Evolutionary conservation across 2,888 invertebrate species (phyloP), one percentile per base, ranked within the genome.

Genomic region (Acleris literana): DNA sequence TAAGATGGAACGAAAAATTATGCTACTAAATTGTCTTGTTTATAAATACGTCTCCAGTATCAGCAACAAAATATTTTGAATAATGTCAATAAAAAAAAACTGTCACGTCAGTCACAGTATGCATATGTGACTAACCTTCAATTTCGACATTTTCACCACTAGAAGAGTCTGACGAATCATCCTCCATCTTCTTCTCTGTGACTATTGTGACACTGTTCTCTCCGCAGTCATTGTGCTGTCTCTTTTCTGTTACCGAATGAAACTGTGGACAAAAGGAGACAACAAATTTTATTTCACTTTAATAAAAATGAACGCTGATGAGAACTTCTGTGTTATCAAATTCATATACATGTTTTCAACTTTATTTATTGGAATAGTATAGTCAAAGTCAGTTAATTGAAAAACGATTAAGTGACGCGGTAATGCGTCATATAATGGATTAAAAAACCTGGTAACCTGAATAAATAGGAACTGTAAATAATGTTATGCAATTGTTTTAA

Each of bases 121-220:
- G 25, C 55, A 17, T 52, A 92, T 13, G n/a, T 51, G 20, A 56
- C 73, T 53, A 77, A 92, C 92, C 92, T 88, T 91, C 92, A 72
- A 92, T 91, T 73, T 90, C 90, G 25, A 92, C 91, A 74, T 91
- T 88, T 49, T 92, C 91, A 61, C 88, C 84, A 63, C 91, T 90
- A 2, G 92, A 91, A 11, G 89, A 83, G 59, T 91, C 91, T 43
- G 90, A 91, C 0, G 89, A 83, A 62, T 92, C 92, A 71, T 92
- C 92, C 82, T 92, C 92, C 70, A 92, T 86, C 71, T 90, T 92
- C 84, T 90, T 92, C 70, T 90, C 89, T 9, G 90, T 84, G 48
- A 91, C 88, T 52, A 92, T 89, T 5, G 87, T 90, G 69, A 91
- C 84, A 70, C 91, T 92, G 74, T 91, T 90, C 62, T 88, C 88